Percentiles rank a stretch among this genome's conserved stretches.
Evolutionary conservation across 1,140 invertebrate genomes (phyloP).

Genomic region (Hylaeus anthracinus): DNA sequence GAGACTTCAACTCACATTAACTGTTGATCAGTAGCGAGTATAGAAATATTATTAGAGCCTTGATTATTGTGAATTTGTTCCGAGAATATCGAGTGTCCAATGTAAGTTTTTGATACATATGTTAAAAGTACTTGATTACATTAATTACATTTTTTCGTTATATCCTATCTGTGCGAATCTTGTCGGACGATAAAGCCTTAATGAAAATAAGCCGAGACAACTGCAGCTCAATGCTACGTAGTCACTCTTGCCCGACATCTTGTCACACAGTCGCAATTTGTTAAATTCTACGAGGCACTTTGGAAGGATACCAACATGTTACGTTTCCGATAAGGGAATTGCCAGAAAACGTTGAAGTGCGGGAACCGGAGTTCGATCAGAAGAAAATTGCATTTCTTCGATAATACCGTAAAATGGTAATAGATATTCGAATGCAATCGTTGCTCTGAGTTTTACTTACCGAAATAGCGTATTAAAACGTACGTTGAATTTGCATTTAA

Average conservation of each 20-base stretch:
- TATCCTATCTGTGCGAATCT: too few relatives aligned
- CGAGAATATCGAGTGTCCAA: too few relatives aligned
- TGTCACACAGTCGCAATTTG: neutral
- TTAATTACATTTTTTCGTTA: too few relatives aligned
- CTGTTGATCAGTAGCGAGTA: too few relatives aligned
- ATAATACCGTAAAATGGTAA: slow-evolving; percentile 29
- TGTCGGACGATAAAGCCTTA: neutral
- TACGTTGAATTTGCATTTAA: slow-evolving; percentile 11
- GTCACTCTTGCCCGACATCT: neutral
- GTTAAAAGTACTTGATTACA: too few relatives aligned
- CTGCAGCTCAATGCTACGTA: neutral
- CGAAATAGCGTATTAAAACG: neutral
- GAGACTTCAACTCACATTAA: too few relatives aligned
- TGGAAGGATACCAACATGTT: slow-evolving; percentile 29
- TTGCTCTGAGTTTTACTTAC: slow-evolving; percentile 3
- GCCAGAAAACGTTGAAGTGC: slow-evolving; percentile 10
- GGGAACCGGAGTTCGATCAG: neutral
- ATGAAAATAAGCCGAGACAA: neutral
- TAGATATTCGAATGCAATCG: slow-evolving; percentile 10
- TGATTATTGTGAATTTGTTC: too few relatives aligned
- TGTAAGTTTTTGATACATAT: too few relatives aligned
- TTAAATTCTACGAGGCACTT: slow-evolving; percentile 18
- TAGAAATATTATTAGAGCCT: too few relatives aligned
- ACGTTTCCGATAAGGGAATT: slow-evolving; percentile 26
- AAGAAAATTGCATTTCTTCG: slow-evolving; percentile 26